Evolutionary conservation across 2,797 vertebrate genomes (phyloP).

Genomic region (Antrozous pallidus): DNA sequence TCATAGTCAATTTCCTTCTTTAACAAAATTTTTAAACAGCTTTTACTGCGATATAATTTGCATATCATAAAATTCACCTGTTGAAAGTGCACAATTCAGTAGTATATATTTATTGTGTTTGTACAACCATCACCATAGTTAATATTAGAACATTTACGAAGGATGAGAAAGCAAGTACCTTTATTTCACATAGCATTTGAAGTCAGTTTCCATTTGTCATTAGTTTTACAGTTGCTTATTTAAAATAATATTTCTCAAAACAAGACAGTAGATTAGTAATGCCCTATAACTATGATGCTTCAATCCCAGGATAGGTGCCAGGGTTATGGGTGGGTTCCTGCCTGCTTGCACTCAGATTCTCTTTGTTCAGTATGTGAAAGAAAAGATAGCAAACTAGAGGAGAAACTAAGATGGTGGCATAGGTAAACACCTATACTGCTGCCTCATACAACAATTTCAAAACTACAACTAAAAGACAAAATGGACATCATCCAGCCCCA

Average conservation of each 20-base stretch:
- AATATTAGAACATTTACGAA: not conserved
- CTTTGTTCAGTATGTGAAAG: not conserved
- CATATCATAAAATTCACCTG: not conserved
- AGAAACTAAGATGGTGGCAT: no score
- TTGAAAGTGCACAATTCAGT: not conserved
- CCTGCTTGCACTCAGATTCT: not conserved
- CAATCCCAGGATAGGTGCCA: not conserved
- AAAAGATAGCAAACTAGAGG: no score
- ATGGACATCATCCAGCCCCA: no score
- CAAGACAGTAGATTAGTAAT: not conserved
- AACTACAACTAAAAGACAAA: no score
- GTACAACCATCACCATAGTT: not conserved
- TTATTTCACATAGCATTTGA: not conserved
- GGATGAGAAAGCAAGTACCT: not conserved
- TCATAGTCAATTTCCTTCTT: not conserved
- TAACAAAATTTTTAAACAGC: not conserved
- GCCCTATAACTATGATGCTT: not conserved
- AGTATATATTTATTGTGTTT: not conserved
- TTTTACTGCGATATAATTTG: not conserved
- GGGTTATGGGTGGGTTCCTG: not conserved
- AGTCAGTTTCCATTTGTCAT: not conserved
- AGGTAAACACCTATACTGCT: no score
- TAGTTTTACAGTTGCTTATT: not conserved
- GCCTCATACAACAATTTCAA: no score
- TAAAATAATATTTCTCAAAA: not conserved